Conservation (phyloP, 2,888 invertebrate species). For the Argyra leucocephala region DNA sequence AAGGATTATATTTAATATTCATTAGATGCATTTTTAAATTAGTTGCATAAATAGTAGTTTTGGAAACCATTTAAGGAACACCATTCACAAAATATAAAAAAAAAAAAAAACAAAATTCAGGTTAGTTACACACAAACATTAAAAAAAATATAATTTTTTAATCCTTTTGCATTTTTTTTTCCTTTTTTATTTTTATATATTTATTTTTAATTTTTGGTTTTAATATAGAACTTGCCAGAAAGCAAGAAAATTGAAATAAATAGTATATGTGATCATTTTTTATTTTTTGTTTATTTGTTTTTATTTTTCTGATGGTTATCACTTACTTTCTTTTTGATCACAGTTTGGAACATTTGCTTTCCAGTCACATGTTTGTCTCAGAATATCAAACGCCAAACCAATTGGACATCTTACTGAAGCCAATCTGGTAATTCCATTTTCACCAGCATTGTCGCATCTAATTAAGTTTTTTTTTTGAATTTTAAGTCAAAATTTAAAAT, state of each 20-base stretch:
- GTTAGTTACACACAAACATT: slow-evolving; percentile 6
- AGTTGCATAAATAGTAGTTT: not conserved
- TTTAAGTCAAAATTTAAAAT: no score
- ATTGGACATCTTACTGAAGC: slow-evolving; percentile 82
- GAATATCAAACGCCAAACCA: slow-evolving; percentile 87
- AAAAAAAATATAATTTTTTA: not conserved
- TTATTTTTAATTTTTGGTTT: slow-evolving; percentile 13
- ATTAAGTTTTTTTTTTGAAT: no score
- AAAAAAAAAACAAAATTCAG: not conserved
- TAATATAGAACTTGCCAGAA: slow-evolving; percentile 11
- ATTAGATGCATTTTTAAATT: slow-evolving; percentile 3
- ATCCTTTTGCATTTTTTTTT: slow-evolving; percentile 5
- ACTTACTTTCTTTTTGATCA: slow-evolving; percentile 89
- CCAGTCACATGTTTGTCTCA: slow-evolving; percentile 93
- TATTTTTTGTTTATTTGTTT: slow-evolving; percentile 10
- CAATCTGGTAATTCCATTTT: slow-evolving; percentile 76
- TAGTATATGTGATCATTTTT: not conserved
- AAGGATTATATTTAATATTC: not conserved
- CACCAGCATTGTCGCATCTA: slow-evolving; percentile 87
- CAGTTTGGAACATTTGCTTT: slow-evolving; percentile 94
- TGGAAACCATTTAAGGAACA: not conserved
- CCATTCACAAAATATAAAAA: not conserved
- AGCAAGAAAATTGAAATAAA: slow-evolving; percentile 1
- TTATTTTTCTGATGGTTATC: slow-evolving; percentile 26
- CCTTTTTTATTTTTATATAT: slow-evolving; percentile 9